These are phyloP conservation scores for Druceiella hillmani DNA, from an alignment of 2,888 invertebrate species.

Conservation along the genomic window DNA sequence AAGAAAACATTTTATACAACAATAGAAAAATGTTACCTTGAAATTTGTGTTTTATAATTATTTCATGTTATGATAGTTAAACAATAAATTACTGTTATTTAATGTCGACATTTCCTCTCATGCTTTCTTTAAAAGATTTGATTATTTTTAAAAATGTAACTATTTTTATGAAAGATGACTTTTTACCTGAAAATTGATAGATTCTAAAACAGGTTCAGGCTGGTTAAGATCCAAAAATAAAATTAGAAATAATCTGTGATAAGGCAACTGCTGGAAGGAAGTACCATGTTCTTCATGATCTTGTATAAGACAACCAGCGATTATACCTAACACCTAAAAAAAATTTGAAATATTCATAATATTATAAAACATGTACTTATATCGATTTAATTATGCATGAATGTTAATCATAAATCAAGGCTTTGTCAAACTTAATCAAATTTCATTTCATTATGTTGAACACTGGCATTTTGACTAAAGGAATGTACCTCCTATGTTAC, in stretches of 20 bases:
- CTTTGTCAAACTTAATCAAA: too few species aligned
- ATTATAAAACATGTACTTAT: not conserved
- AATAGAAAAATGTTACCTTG: too few species aligned
- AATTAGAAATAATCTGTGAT: slow-evolving; percentile 94
- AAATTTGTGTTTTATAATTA: too few species aligned
- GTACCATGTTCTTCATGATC: slow-evolving; percentile 90
- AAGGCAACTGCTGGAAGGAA: slow-evolving; percentile 96
- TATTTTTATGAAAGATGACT: slow-evolving; percentile 5
- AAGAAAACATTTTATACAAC: slow-evolving; percentile 1
- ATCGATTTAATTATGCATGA: too few species aligned
- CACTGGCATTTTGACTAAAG: too few species aligned
- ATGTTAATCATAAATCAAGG: too few species aligned
- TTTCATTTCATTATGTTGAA: too few species aligned
- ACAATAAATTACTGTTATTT: too few species aligned
- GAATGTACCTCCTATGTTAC: too few species aligned
- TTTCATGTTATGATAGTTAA: too few species aligned
- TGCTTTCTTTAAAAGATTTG: too few species aligned
- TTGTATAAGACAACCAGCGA: slow-evolving; percentile 90
- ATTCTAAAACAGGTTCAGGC: slow-evolving; percentile 89
- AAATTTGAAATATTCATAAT: not conserved
- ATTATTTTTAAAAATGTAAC: slow-evolving; percentile 2
- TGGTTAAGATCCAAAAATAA: slow-evolving; percentile 94
- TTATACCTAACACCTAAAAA: slow-evolving; percentile 72
- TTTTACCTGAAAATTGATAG: slow-evolving; percentile 81
- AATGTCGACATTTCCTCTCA: too few species aligned